Base-by-base conservation (phyloP, 2,888 invertebrate genomes). In the Thymelicus sylvestris region DNA sequence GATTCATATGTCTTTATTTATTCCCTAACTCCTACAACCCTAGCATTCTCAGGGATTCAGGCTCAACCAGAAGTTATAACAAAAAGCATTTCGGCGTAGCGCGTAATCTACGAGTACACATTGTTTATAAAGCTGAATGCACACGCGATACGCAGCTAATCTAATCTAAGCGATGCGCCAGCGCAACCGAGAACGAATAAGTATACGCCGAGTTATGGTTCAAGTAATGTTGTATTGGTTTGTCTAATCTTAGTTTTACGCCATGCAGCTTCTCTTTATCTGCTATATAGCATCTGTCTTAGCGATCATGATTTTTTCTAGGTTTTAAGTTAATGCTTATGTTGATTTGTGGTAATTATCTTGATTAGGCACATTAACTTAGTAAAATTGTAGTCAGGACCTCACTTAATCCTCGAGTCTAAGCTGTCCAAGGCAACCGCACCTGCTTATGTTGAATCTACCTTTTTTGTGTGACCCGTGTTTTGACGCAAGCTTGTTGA, bases 51-150 rank as follows among this genome's bases (percentile, higher is more conserved):
- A 31, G 31, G 19, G 6, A 8, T 12, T 13, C 5, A 8, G 8
- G 4, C 8, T 7, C 52, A 52, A 24, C 57, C 57, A 57, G 57
- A 57, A 57, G 38, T 57, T 57, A 67, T 48, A 66, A 65, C 65
- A 76, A 75, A 77, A 71, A 78, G 77, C 78, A 77, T 78, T 78
- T 77, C 77, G 74, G 66, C 75, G 76, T 78, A 74, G 75, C 69
- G 74, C 74, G 77, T 78, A 77, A 78, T 78, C 78, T 77, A 75
- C 47, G 57, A 52, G 63, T 12, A 55, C 62, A 8, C 55, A 68
- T 63, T 68, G 62, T 63, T 63, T 68, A 68, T 62, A 68, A 68
- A 38, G 61, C 38, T n/a, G 59, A 12, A 52, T 62, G 67, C 67
- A 52, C 24, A 67, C 50, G 86, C 83, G 67, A 62, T 67, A 67